Base-by-base conservation (phyloP, 2,113 vertebrate genomes). In the Callionymus lyra region DNA sequence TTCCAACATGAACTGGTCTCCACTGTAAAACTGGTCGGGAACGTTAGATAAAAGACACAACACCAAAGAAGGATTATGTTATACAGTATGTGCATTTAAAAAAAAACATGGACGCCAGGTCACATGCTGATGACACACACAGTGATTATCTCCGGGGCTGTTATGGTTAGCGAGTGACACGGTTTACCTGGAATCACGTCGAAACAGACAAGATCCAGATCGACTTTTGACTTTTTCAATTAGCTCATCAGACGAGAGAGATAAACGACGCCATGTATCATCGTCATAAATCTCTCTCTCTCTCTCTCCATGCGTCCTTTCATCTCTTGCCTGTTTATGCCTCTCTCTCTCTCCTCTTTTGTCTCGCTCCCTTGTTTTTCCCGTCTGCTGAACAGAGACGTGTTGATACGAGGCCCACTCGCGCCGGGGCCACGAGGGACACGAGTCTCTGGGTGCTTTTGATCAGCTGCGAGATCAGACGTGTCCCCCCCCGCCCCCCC, bases 391-490 rank as follows among this genome's bases (percentile, higher is more conserved):
- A 82, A 77, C 82, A 77, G 78, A 79, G 79, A 79, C 75, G 56
- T 80, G 77, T 81, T 79, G 72, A 80, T 79, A 68, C 70, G 79
- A 77, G 73, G 64, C 75, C 72, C 44, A 15, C 46, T 48, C 65
- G 58, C 33, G 72, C 63, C n/a, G 34, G 9, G 48, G 65, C 63
- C 70, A 70, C 67, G 65, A 65, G 76, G 78, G 78, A 75, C 56
- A 68, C 55, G n/a, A 59, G 55, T 74, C 74, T 75, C 72, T 74
- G 71, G n/a, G 74, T 67, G 75, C 63, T 70, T 83, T 81, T 77
- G 80, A 82, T 82, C 77, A 73, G 74, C 68, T 79, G 79, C 80
- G 65, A 79, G 82, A 83, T 82, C 76, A 83, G 74, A 76, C 76
- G 72, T 71, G 69, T 80, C 72, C 68, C 64, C 65, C 35, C 46